Evolutionary conservation across 1,140 invertebrate species (phyloP).

Genomic region (Schlechtendalia chinensis): DNA sequence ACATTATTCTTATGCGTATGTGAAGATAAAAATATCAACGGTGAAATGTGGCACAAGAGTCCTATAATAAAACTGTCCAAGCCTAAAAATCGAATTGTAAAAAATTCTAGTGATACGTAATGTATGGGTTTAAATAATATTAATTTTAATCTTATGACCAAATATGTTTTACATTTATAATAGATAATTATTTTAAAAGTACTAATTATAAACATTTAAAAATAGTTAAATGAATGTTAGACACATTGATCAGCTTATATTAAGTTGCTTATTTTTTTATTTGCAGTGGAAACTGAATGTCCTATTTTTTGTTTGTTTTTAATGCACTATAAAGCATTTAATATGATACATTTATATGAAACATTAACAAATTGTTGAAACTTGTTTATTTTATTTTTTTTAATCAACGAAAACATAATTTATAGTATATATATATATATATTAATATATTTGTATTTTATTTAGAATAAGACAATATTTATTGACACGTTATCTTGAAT

Average conservation of each 20-base stretch:
- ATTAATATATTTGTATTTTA: background rate
- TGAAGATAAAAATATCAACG: constrained; percentile 65
- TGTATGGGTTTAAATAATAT: background rate
- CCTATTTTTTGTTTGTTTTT: background rate
- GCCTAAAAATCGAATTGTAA: constrained; percentile 36
- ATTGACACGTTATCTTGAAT: background rate
- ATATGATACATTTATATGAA: background rate
- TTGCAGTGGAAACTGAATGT: background rate
- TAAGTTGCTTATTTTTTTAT: constrained; percentile 9
- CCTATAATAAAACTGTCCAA: constrained; percentile 42
- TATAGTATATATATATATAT: background rate
- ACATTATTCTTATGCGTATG: constrained; percentile 92
- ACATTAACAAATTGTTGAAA: constrained; percentile 17
- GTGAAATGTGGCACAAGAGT: constrained; percentile 51
- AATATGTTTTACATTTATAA: background rate
- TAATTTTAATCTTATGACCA: background rate
- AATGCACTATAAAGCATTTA: background rate
- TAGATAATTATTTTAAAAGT: constrained; percentile 2
- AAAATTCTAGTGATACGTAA: constrained; percentile 15
- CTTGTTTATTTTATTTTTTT: constrained; percentile 20
- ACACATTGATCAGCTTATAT: constrained; percentile 3
- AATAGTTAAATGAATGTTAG: background rate
- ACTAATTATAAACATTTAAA: background rate
- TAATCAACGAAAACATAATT: background rate
- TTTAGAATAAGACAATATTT: constrained; percentile 13